Evolutionary conservation across 2,113 vertebrate genomes (phyloP), one percentile per base, ranked within the genome.

Genomic region (Pseudorhombus dupliciocellatus): DNA sequence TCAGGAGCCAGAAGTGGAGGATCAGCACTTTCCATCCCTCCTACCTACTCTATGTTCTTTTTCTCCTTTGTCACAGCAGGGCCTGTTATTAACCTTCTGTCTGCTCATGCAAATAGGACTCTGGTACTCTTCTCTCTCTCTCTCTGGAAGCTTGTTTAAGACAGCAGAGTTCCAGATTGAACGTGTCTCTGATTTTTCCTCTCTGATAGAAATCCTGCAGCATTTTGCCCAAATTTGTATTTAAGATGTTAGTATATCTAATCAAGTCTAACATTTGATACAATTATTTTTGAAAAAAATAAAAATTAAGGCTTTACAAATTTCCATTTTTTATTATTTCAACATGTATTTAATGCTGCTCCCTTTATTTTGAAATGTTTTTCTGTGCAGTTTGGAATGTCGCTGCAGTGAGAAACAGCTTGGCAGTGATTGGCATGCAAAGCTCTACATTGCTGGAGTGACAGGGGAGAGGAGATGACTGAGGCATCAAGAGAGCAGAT

Each of bases 71-170:
- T 92, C 90, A 89, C 78, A 88, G 70, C 83, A 75, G 85, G 87
- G 69, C 84, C 76, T 61, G 85, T 89, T 92, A 93, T 93, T 93
- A 92, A 92, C 92, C 91, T 92, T 88, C 86, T 92, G 90, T 91
- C 89, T 88, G 73, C 85, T 88, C 84, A 92, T 89, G 88, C 89
- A 91, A 88, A 91, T 92, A 84, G 60, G 73, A 85, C 51, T 34
- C 83, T 66, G 44, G 73, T 54, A 73, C 75, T 80, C 4, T 66
- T 26, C 68, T 69, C 66, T 44, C 68, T 69, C 66, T 44, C 60
- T 58, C 15, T 70, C 73, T 69, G 28, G 48, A 62, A 72, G 76
- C 67, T 73, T 54, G 12, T 70, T 79, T 71, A 61, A 79, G 80
- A 81, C 83, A 71, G 65, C 70, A 68, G 66, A 84, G 76, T 70